phyloP scores from a whole-genome alignment of 2,888 invertebrate species.

The Tuta absoluta region DNA sequence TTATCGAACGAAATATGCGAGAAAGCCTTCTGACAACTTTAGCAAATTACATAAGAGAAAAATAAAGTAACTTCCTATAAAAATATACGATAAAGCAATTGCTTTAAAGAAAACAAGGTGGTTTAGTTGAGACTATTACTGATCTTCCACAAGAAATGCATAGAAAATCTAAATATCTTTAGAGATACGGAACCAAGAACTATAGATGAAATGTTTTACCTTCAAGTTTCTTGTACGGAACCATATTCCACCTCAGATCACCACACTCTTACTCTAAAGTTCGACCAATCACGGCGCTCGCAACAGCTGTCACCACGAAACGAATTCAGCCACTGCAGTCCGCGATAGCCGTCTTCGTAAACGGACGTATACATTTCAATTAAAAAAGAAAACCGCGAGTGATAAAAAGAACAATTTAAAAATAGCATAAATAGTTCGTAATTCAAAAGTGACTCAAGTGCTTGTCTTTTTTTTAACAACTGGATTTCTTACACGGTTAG shows the following conservation, averaged over 20 bases:
- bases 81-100: too few relatives aligned
- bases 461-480: slow-evolving; percentile 1
- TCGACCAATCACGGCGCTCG: not conserved
- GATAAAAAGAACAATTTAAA: not conserved
- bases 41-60: too few relatives aligned
- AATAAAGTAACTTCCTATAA: too few relatives aligned
- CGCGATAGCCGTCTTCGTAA: not conserved
- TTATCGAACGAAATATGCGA: too few relatives aligned
- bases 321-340: slow-evolving; percentile 4
- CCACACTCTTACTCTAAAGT: not conserved
- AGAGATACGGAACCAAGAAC: too few relatives aligned
- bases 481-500: slow-evolving; percentile 10
- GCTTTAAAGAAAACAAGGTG: too few relatives aligned
- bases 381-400: slow-evolving; percentile 14
- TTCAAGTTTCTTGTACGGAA: not conserved
- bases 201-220: too few relatives aligned
- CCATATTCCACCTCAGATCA: not conserved
- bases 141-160: too few relatives aligned
- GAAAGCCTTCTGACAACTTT: too few relatives aligned
- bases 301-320: slow-evolving; percentile 3
- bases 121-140: too few relatives aligned
- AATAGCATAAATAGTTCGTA: not conserved
- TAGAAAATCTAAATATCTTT: too few relatives aligned
- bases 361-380: slow-evolving; percentile 2
- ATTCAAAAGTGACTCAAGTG: slow-evolving; percentile 18